Percentiles rank a stretch among this genome's conserved stretches.
Evolutionary conservation across 2,888 invertebrate species (phyloP).

Genomic region (Drosophila maculinotata): DNA sequence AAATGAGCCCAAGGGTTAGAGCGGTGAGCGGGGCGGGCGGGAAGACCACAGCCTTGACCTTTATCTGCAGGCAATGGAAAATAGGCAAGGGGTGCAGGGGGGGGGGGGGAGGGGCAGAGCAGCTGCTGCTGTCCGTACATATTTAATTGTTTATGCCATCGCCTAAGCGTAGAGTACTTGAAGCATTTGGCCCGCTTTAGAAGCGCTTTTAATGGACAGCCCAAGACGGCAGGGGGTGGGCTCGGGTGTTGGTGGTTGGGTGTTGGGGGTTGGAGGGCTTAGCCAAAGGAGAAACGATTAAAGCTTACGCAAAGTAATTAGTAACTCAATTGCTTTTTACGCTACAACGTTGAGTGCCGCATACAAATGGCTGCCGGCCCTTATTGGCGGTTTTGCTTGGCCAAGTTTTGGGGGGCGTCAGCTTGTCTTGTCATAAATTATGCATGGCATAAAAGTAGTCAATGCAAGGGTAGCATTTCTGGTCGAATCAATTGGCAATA

Average conservation of each 20-base stretch:
- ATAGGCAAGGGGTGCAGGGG: background rate
- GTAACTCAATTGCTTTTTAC: constrained; percentile 75
- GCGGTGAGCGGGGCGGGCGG: background rate
- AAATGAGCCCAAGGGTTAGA: constrained; percentile 54
- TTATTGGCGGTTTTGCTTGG: constrained; percentile 64
- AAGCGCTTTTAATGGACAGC: constrained; percentile 73
- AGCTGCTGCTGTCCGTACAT: constrained; percentile 60
- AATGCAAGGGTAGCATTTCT: constrained; percentile 32
- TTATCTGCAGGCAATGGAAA: constrained; percentile 66
- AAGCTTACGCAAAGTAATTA: constrained; percentile 76
- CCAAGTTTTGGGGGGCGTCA: background rate
- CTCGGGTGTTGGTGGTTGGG: too few relatives aligned
- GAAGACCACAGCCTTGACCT: constrained; percentile 73
- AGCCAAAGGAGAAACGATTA: constrained; percentile 61
- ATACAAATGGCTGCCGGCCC: constrained; percentile 63
- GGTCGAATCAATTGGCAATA: constrained; percentile 61
- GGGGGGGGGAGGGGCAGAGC: constrained; percentile 10
- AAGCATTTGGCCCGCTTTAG: constrained; percentile 45
- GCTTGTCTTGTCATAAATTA: constrained; percentile 60
- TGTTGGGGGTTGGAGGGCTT: too few relatives aligned
- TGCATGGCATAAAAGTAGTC: constrained; percentile 44
- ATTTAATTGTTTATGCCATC: constrained; percentile 77
- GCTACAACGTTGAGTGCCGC: constrained; percentile 58
- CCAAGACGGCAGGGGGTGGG: background rate
- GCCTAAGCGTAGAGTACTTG: constrained; percentile 45